These are phyloP conservation scores for Rhamnusium bicolor DNA, from an alignment of 2,888 invertebrate genomes.

Conservation along the genomic window DNA sequence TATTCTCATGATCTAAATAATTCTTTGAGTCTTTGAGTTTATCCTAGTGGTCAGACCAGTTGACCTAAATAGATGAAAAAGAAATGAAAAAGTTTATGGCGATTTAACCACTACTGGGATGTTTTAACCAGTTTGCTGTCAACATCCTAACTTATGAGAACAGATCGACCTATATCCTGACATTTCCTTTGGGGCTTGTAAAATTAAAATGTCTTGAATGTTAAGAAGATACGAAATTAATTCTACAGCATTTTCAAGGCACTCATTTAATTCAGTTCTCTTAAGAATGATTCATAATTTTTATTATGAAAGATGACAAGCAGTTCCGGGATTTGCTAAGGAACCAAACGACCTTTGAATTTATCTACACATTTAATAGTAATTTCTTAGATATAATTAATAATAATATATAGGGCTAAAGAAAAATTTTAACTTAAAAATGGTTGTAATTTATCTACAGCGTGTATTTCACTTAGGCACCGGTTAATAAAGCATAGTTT, in stretches of 20 bases:
- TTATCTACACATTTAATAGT: too few species aligned
- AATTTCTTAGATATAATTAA: too few species aligned
- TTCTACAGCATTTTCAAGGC: not conserved
- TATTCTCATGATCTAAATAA: not conserved
- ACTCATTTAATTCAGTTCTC: not conserved
- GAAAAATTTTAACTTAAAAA: too few species aligned
- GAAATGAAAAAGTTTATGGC: not conserved
- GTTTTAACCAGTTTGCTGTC: conserved; percentile 12
- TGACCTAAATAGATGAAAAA: conserved; percentile 18
- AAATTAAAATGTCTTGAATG: conserved; percentile 34
- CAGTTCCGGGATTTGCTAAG: too few species aligned
- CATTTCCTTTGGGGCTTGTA: conserved; percentile 34
- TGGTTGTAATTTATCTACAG: too few species aligned
- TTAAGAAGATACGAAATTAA: not conserved
- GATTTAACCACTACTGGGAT: conserved; percentile 5
- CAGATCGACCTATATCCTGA: conserved; percentile 39
- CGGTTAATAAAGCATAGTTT: too few species aligned
- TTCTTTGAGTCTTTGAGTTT: not conserved
- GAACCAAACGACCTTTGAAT: too few species aligned
- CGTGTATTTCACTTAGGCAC: too few species aligned
- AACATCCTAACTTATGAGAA: conserved; percentile 30
- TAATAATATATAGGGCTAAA: too few species aligned
- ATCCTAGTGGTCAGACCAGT: conserved; percentile 3
- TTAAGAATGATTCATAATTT: too few species aligned
- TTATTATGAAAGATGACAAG: too few species aligned